Base-by-base conservation (phyloP, 2,113 vertebrate species). In the Hippocampus mohnikei region DNA sequence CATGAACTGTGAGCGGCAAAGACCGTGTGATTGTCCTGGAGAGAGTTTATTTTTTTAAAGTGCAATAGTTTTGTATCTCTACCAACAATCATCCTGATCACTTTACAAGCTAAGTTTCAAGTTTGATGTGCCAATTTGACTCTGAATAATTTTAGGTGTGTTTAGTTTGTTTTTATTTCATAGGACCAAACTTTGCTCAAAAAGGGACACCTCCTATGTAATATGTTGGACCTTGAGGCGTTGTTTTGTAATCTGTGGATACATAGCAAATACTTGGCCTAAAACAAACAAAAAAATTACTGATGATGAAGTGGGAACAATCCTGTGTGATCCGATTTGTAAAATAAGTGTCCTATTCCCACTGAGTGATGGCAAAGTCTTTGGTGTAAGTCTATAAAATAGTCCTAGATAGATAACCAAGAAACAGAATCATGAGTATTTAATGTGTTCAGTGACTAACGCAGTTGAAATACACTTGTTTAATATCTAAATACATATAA, bases 241-340 rank as follows among this genome's bases (percentile, higher is more conserved):
- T 73, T 40, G 40, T 15, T 68, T 44, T 46, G 53, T 71, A n/a
- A 37, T 41, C 42, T 62, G 60, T 73, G 56, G 27, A 8, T 61
- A 63, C 16, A 52, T 52, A 44, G 55, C 60, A 29, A 71, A 0
- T 15, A 60, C n/a, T 69, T 64, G 33, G 61, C 63, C 63, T 48
- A 21, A 58, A 44, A 46, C 56, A 58, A 70, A 74, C 73, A 58
- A 44, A 46, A 59, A 58, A 70, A 74, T 74, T 86, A 82, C 83
- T 83, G 72, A 89, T 88, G 83, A 86, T 88, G 83, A 86, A 16
- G 76, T 86, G 81, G 84, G 81, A 70, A 13, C 21, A 50, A 23
- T 73, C 23, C 16, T 69, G 10, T 66, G 23, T 63, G 20, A 55
- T 64, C 52, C 27, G 25, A 76, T 59, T 67, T 69, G 67, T 71